Evolutionary conservation across 2,888 invertebrate species (phyloP).

Genomic region (Busseola fusca): DNA sequence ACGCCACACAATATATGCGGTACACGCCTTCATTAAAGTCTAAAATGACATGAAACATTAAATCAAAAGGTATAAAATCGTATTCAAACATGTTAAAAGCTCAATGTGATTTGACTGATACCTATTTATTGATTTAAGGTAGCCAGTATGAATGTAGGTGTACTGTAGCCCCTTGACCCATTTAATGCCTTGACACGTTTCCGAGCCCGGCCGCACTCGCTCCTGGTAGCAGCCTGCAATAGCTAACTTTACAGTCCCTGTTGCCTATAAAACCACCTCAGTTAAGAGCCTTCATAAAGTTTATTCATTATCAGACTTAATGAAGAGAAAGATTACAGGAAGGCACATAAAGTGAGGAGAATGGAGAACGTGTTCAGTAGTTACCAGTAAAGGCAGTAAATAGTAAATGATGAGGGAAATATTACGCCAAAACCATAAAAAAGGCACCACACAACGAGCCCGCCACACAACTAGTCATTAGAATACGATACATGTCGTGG

Average conservation of each 20-base stretch:
- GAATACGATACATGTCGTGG: conserved; percentile 9
- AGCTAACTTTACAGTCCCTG: conserved; percentile 59
- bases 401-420: too few species aligned
- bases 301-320: conserved; percentile 49
- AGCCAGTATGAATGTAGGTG: conserved; percentile 51
- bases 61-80: conserved; percentile 2
- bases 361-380: conserved; percentile 3
- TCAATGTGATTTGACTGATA: conserved; percentile 29
- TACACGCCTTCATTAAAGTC: conserved; percentile 6
- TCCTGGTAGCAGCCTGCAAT: conserved; percentile 35
- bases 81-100: conserved; percentile 18
- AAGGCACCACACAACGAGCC: neutral
- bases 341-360: conserved; percentile 20
- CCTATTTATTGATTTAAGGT: conserved; percentile 66
- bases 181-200: conserved; percentile 77
- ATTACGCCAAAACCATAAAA: neutral
- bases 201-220: conserved; percentile 53
- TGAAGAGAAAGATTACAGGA: conserved; percentile 27
- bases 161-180: conserved; percentile 72
- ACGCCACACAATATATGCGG: neutral
- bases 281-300: conserved; percentile 46
- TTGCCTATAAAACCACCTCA: conserved; percentile 58
- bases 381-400: neutral
- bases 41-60: neutral
- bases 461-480: neutral